Evolutionary conservation across 2,113 vertebrate genomes (phyloP).

Genomic region (Clarias macrocephalus): DNA sequence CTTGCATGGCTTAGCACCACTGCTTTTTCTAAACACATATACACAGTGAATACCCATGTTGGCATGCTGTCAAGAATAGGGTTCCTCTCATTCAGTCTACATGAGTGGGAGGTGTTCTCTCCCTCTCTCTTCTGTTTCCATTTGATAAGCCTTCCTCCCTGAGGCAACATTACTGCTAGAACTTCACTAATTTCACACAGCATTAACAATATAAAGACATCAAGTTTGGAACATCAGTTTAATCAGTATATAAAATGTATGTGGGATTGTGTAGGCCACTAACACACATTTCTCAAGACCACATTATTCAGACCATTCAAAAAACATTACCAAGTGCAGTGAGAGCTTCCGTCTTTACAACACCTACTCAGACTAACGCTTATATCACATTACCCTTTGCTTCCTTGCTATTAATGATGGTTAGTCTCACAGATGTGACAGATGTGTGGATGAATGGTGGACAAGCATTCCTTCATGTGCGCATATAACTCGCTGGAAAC

Average conservation of each 20-base stretch:
- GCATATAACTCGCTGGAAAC: background rate
- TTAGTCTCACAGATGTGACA: conserved; percentile 9
- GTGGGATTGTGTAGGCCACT: background rate
- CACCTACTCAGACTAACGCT: conserved; percentile 9
- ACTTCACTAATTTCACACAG: conserved; percentile 38
- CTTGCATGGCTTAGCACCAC: conserved; percentile 4
- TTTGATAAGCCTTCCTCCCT: conserved; percentile 51
- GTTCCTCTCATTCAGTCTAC: conserved; percentile 42
- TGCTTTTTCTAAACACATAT: conserved; percentile 9
- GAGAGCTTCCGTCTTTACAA: background rate
- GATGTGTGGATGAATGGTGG: background rate
- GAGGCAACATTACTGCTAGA: conserved; percentile 24
- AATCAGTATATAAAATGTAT: background rate
- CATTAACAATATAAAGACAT: conserved; percentile 26
- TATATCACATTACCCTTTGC: conserved; percentile 23
- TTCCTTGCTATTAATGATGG: background rate
- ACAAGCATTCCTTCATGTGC: background rate
- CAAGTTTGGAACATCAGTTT: conserved; percentile 11
- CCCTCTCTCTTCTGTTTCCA: conserved; percentile 36
- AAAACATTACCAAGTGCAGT: background rate
- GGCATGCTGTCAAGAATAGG: conserved; percentile 32
- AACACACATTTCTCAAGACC: conserved; percentile 1
- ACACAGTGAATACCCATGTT: conserved; percentile 20
- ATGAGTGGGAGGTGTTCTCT: conserved; percentile 36
- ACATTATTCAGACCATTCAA: background rate